A percentile compares a stretch with the other conserved stretches of the same genome.
These are phyloP conservation scores for Electrophaes corylata DNA, from an alignment of 2,888 invertebrate genomes.

Conservation along the genomic window DNA sequence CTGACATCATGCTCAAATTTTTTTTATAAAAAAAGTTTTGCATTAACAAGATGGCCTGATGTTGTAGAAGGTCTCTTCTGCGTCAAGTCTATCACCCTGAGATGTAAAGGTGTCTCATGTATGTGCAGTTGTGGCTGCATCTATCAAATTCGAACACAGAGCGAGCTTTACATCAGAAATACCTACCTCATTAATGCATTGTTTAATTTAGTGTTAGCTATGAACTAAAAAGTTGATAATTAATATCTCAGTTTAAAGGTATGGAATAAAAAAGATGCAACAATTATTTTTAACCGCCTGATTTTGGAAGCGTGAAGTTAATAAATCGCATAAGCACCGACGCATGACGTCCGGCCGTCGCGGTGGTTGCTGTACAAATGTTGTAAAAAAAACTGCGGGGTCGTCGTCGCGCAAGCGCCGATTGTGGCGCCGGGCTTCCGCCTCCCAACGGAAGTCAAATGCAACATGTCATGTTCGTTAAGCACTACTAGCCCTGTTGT, in stretches of 20 bases:
- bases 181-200: not conserved
- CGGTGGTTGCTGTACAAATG: slow-evolving; percentile 59
- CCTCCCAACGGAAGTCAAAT: slow-evolving; percentile 70
- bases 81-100: too few relatives aligned
- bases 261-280: slow-evolving; percentile 34
- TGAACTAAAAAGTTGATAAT: slow-evolving; percentile 3
- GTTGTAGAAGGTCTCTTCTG: too few relatives aligned
- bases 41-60: too few relatives aligned
- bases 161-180: too few relatives aligned
- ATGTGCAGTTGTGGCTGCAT: too few relatives aligned
- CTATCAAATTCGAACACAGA: too few relatives aligned
- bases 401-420: slow-evolving; percentile 62
- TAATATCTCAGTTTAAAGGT: slow-evolving; percentile 6
- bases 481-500: slow-evolving; percentile 63
- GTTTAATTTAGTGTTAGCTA: not conserved
- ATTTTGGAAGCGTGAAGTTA: slow-evolving; percentile 46
- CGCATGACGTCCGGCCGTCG: slow-evolving; percentile 64
- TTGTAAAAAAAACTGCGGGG: slow-evolving; percentile 58
- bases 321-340: slow-evolving; percentile 52
- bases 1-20: slow-evolving; percentile 12
- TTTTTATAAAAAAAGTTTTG: too few relatives aligned
- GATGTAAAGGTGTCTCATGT: too few relatives aligned
- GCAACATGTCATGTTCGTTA: slow-evolving; percentile 73
- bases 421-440: slow-evolving; percentile 72
- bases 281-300: slow-evolving; percentile 37